A percentile compares a stretch with the other conserved stretches of the same genome.
These are phyloP conservation scores for Cyclophora albipunctata DNA, from an alignment of 2,888 invertebrate species.

Conservation along the genomic window DNA sequence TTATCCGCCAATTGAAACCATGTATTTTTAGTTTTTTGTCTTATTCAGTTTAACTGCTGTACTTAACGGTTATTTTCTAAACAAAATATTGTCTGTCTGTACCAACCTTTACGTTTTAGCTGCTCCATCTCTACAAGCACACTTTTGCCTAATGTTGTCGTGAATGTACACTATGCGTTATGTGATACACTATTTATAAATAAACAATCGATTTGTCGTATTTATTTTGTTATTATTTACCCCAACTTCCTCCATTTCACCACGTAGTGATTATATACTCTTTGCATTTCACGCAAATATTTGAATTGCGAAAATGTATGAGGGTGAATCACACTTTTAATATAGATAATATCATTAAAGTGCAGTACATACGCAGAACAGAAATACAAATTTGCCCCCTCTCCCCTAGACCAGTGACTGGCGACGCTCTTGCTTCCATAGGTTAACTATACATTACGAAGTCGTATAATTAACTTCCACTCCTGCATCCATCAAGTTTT, in stretches of 20 bases:
- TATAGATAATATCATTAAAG: too few species aligned
- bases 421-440: too few species aligned
- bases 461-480: too few species aligned
- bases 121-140: slow-evolving; percentile 37
- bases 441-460: too few species aligned
- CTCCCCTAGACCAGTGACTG: too few species aligned
- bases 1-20: not conserved
- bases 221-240: too few species aligned
- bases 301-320: too few species aligned
- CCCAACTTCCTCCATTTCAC: slow-evolving; percentile 28
- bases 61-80: not conserved
- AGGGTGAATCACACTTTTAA: too few species aligned
- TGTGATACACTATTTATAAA: slow-evolving; percentile 72
- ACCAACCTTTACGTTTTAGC: not conserved
- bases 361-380: too few species aligned
- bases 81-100: not conserved
- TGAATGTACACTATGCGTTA: slow-evolving; percentile 67
- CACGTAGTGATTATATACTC: not conserved
- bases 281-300: too few species aligned
- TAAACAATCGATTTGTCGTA: slow-evolving; percentile 59
- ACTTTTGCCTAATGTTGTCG: slow-evolving; percentile 67
- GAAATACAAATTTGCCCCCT: too few species aligned
- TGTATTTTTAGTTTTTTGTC: not conserved
- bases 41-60: not conserved
- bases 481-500: not conserved